phyloP scores from a whole-genome alignment of 64 coral and sea anemone species.

The Porites australiensis region DNA sequence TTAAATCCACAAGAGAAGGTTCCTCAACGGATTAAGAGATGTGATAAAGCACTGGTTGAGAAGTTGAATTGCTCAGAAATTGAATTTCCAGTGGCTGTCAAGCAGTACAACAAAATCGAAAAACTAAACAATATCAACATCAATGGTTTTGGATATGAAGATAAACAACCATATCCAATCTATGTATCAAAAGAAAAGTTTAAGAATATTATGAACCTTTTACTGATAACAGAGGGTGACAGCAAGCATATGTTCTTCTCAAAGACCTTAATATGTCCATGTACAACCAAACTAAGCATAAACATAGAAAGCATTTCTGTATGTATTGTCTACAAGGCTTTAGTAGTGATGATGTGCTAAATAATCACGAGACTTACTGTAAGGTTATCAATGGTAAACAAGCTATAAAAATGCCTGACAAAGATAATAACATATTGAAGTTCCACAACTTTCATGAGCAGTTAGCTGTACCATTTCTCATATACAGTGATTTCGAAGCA shows the following conservation, averaged over 20 bases:
- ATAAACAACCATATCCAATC: too few relatives aligned
- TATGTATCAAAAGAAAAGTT: background rate
- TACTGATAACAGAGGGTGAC: conserved; percentile 10
- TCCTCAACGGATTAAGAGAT: too few relatives aligned
- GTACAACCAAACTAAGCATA: conserved; percentile 31
- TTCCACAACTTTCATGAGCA: background rate
- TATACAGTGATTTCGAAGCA: conserved; percentile 3
- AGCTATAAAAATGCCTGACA: conserved; percentile 5
- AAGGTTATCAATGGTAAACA: background rate
- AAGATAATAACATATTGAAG: background rate
- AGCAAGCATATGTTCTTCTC: conserved; percentile 21
- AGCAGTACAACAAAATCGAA: too few relatives aligned
- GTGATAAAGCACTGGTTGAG: too few relatives aligned
- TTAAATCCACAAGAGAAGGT: too few relatives aligned
- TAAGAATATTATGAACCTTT: background rate
- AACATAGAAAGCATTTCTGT: conserved; percentile 25
- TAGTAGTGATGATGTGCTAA: background rate
- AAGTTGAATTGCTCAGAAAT: too few relatives aligned
- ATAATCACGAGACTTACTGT: background rate
- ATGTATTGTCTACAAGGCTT: too few relatives aligned
- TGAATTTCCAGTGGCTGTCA: too few relatives aligned
- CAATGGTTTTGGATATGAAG: too few relatives aligned
- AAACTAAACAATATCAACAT: too few relatives aligned
- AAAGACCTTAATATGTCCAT: conserved; percentile 11
- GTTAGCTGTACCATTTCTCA: background rate